Conservation (phyloP, 2,113 vertebrate species). For the Tetraodon nigroviridis region DNA sequence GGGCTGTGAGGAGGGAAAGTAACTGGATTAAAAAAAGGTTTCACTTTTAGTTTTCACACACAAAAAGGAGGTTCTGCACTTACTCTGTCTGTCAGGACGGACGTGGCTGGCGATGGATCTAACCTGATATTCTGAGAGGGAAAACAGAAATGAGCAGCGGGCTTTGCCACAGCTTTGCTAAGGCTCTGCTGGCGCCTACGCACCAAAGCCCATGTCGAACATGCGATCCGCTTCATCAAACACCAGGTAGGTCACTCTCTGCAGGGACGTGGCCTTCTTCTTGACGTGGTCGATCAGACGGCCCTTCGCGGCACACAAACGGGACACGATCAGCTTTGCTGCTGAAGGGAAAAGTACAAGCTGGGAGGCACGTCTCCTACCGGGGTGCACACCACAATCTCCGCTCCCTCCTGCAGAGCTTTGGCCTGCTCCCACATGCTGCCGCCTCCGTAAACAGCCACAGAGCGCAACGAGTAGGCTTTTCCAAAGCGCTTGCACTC, state of each 20-base stretch:
- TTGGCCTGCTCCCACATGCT: slow-evolving; percentile 99
- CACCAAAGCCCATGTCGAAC: slow-evolving; percentile 99
- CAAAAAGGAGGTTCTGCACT: slow-evolving; percentile 52
- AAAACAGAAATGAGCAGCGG: background rate
- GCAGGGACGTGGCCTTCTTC: slow-evolving; percentile 97
- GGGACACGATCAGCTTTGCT: background rate
- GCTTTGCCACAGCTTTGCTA: background rate
- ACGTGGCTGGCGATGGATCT: slow-evolving; percentile 94
- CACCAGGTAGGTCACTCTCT: slow-evolving; percentile 94
- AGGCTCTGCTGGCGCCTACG: slow-evolving; percentile 26
- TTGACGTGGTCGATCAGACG: slow-evolving; percentile 98
- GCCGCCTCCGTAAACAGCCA: slow-evolving; percentile 95
- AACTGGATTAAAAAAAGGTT: background rate
- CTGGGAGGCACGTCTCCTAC: slow-evolving; percentile 72
- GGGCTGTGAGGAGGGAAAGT: slow-evolving; percentile 71
- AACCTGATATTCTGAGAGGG: slow-evolving; percentile 89
- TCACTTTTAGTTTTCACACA: background rate
- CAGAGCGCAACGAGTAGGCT: slow-evolving; percentile 92
- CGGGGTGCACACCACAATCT: slow-evolving; percentile 98
- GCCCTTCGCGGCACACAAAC: slow-evolving; percentile 70
- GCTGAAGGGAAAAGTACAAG: background rate
- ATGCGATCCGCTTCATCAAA: slow-evolving; percentile 99
- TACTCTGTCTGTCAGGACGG: slow-evolving; percentile 96
- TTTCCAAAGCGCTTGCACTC: slow-evolving; percentile 98
- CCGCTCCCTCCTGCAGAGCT: slow-evolving; percentile 96